Base-by-base conservation (phyloP, 1,140 invertebrate species). In the Pseudachorutes palmiensis region DNA sequence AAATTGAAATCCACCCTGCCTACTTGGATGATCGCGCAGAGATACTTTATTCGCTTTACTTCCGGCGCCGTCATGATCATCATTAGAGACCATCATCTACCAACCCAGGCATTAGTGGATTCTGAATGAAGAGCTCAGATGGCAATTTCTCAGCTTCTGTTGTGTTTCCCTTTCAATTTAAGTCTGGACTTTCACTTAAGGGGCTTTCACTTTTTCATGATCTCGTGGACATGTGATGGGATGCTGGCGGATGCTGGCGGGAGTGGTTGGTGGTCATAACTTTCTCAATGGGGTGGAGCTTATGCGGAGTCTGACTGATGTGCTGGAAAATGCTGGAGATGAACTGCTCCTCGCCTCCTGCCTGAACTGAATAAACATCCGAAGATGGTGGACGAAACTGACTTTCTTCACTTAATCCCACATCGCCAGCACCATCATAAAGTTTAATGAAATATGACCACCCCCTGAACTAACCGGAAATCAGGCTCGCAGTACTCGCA, bases 201-300 rank as follows among this genome's bases (percentile, higher is more conserved):
- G n/a, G n/a, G n/a, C 22, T 62, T 9, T 48, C 24, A 30, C 58
- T 62, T 19, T 62, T 41, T 55, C 58, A 57, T 65, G 55, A 45
- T 16, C 5, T 45, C 31, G 62, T 48, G 16, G 36, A 48, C 12
- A 26, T 16, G 26, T 19, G 51, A 55, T 26, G 19, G 36, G 51
- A 26, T 26, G 3, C 24, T 9, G 51, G 5, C 12, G 12, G 51
- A 55, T 55, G 51, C 24, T 55, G 12, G 51, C 51, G 51, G 51
- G 51, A 55, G 51, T 12, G 51, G 51, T 55, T 55, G 14, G 12
- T 55, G 51, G 51, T 68, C 68, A 67, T 69, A 69, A 62, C 70
- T 64, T 60, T 65, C 60, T 31, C 67, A 33, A 33, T 58, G n/a
- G 36, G 19, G 29, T 63, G 24, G 58, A 26, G 59, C 26, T 31